Percentiles rank a stretch among this genome's conserved stretches.
phyloP scores from a whole-genome alignment of 2,888 invertebrate genomes.

The Euzophera pinguis region DNA sequence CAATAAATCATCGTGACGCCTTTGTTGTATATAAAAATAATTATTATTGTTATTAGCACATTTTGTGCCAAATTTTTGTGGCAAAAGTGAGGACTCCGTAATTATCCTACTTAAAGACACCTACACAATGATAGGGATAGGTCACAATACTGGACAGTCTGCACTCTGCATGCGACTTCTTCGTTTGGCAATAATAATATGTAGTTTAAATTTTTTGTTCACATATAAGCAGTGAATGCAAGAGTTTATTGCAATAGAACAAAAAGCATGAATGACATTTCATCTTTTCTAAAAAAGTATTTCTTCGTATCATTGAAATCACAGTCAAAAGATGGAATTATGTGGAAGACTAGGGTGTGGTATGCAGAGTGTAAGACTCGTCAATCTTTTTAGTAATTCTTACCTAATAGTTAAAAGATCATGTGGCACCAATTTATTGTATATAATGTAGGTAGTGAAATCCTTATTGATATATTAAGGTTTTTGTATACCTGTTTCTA shows the following conservation, averaged over 20 bases:
- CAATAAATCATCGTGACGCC: slow-evolving; percentile 65
- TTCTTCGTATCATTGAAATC: too few relatives aligned
- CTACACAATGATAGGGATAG: slow-evolving; percentile 22
- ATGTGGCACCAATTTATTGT: slow-evolving; percentile 58
- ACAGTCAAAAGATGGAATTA: too few relatives aligned
- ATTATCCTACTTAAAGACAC: slow-evolving; percentile 20
- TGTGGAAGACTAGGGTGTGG: too few relatives aligned
- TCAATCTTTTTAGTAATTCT: slow-evolving; percentile 23
- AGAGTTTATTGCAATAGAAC: too few relatives aligned
- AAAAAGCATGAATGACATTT: too few relatives aligned
- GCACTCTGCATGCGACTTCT: neutral
- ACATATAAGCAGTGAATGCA: too few relatives aligned
- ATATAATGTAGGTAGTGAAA: slow-evolving; percentile 63
- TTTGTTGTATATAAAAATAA: slow-evolving; percentile 57
- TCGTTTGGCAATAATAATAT: neutral
- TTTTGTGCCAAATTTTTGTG: slow-evolving; percentile 59
- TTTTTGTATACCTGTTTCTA: slow-evolving; percentile 74
- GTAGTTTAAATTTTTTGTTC: too few relatives aligned
- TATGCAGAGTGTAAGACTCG: slow-evolving; percentile 15
- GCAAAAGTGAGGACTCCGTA: slow-evolving; percentile 25
- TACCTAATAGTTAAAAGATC: slow-evolving; percentile 26
- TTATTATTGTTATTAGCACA: slow-evolving; percentile 55
- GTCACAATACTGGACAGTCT: slow-evolving; percentile 25
- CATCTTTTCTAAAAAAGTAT: too few relatives aligned
- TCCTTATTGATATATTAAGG: slow-evolving; percentile 61